Percentiles rank a stretch among this genome's conserved stretches.
These are phyloP conservation scores for Pectinophora gossypiella DNA, from an alignment of 1,140 invertebrate species.

Conservation along the genomic window DNA sequence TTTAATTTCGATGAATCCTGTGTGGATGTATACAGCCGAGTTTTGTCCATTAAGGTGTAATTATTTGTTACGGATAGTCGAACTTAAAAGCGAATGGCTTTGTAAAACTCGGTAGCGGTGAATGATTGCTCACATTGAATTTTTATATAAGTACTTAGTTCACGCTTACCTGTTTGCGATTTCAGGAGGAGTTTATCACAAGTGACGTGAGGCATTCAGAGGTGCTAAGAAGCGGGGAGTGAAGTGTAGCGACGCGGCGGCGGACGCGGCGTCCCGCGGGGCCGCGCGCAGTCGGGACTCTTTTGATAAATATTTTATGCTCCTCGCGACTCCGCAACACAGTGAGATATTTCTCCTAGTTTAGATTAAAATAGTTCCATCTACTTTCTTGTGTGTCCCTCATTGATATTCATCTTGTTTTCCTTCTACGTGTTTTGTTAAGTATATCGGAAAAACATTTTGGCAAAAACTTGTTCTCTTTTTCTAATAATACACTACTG, in stretches of 20 bases:
- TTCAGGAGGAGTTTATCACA: neutral
- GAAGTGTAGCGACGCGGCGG: conserved; percentile 21
- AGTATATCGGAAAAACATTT: neutral
- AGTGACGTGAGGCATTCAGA: conserved; percentile 26
- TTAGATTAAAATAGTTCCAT: conserved; percentile 40
- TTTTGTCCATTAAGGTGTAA: no score
- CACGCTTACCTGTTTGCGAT: no score
- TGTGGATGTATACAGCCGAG: no score
- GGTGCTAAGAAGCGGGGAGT: conserved; percentile 45
- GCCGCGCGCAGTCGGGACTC: conserved; percentile 9
- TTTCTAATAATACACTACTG: no score
- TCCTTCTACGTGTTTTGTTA: neutral
- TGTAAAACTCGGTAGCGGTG: no score
- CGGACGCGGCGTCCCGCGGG: conserved; percentile 25
- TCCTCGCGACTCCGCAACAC: conserved; percentile 33
- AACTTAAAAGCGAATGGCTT: no score
- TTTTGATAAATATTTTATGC: conserved; percentile 67
- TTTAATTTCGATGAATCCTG: neutral
- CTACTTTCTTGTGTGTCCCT: conserved; percentile 18
- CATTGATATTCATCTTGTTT: conserved; percentile 3
- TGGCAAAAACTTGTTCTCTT: neutral
- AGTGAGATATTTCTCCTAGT: conserved; percentile 34
- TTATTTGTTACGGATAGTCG: no score
- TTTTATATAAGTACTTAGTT: no score
- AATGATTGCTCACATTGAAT: no score